phyloP scores from a whole-genome alignment of 92 coral and sea anemone genomes.

The Hydrozoanthus gracilis region DNA sequence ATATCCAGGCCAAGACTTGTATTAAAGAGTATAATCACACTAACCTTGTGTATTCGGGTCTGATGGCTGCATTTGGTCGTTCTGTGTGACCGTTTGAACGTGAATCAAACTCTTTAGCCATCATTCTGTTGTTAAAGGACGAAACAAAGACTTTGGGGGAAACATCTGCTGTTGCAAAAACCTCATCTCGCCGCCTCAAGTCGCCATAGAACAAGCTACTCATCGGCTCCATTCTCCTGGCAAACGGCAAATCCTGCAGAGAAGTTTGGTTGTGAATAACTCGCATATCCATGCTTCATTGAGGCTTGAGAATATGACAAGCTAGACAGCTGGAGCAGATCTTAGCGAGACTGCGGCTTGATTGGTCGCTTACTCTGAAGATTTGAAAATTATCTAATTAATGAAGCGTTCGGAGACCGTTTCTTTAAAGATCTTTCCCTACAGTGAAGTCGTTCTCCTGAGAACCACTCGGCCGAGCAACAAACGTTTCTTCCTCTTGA shows the following conservation, averaged over 20 bases:
- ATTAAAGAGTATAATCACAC: constrained; percentile 9
- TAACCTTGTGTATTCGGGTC: constrained; percentile 48
- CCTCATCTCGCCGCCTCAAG: constrained; percentile 36
- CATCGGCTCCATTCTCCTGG: constrained; percentile 39
- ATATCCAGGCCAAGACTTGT: not conserved
- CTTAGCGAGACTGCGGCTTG: constrained; percentile 29
- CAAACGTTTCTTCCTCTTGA: not conserved
- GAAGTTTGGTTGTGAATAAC: constrained; percentile 44
- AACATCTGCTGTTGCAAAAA: constrained; percentile 37
- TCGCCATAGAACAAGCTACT: constrained; percentile 37
- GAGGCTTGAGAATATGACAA: constrained; percentile 31
- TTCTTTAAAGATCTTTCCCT: constrained; percentile 18
- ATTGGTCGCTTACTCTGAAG: constrained; percentile 35
- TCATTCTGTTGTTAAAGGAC: constrained; percentile 45
- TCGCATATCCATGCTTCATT: constrained; percentile 43
- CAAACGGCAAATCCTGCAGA: constrained; percentile 39
- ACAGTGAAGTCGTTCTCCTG: not conserved
- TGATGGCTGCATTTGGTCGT: constrained; percentile 17
- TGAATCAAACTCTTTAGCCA: constrained; percentile 42
- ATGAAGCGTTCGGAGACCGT: constrained; percentile 40
- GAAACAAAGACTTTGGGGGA: constrained; percentile 40
- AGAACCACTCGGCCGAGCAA: not conserved
- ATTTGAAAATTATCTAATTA: constrained; percentile 42
- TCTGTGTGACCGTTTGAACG: constrained; percentile 36
- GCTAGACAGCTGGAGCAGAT: constrained; percentile 41